These are phyloP conservation scores for Ferdinandea cuprea DNA, from an alignment of 2,888 invertebrate species.

Conservation along the genomic window DNA sequence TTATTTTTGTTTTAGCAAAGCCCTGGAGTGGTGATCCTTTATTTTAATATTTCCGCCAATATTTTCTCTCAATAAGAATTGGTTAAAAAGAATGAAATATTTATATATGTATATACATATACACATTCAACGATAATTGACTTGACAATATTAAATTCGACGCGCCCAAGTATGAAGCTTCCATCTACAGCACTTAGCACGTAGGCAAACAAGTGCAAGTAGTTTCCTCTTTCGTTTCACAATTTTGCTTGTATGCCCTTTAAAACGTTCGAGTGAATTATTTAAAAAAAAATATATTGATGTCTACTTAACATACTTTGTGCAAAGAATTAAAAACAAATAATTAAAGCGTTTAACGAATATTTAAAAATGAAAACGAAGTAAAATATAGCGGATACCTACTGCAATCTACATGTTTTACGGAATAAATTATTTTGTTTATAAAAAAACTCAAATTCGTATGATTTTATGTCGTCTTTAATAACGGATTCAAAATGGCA, in stretches of 20 bases:
- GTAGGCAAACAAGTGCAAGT: slow-evolving; percentile 4
- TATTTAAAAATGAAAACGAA: too few species aligned
- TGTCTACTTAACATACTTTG: too few species aligned
- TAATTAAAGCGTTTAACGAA: too few species aligned
- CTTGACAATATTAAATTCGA: neutral
- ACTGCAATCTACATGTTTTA: too few species aligned
- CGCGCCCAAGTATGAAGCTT: slow-evolving; percentile 2
- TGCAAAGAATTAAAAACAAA: too few species aligned
- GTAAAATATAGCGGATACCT: too few species aligned
- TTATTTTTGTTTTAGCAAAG: slow-evolving; percentile 26
- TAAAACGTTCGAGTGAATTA: neutral
- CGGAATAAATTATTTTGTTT: too few species aligned
- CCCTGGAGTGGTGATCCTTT: slow-evolving; percentile 19
- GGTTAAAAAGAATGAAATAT: neutral
- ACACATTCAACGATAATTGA: neutral
- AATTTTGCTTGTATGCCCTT: neutral
- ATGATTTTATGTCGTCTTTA: too few species aligned
- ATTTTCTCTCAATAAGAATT: slow-evolving; percentile 16
- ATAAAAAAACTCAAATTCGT: too few species aligned
- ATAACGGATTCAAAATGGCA: too few species aligned
- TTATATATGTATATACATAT: neutral
- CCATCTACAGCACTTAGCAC: neutral
- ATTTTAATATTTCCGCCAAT: slow-evolving; percentile 30
- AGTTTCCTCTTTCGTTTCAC: neutral
- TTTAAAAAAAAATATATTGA: too few species aligned